Conservation (phyloP, 2,888 invertebrate species). For the Ophioninae sp. region DNA sequence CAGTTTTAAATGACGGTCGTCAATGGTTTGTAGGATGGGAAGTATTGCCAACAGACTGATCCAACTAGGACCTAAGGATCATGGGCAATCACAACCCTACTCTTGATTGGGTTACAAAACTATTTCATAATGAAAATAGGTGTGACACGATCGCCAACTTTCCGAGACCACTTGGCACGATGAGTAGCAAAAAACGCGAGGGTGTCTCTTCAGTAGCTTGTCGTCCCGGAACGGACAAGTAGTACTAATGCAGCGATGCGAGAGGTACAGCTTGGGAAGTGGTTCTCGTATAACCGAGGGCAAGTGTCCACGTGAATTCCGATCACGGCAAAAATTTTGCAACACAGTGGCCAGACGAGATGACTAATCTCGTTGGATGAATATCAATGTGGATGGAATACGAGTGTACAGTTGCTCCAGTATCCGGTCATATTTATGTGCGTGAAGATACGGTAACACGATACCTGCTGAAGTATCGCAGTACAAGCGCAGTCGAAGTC, state of each 20-base stretch:
- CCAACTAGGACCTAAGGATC: neutral
- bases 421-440: slow-evolving; percentile 34
- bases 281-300: slow-evolving; percentile 51
- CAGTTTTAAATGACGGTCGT: neutral
- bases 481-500: slow-evolving; percentile 43
- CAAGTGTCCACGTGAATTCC: slow-evolving; percentile 52
- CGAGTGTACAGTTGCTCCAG: slow-evolving; percentile 27
- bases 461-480: slow-evolving; percentile 50
- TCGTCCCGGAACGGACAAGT: slow-evolving; percentile 19
- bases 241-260: slow-evolving; percentile 37
- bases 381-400: slow-evolving; percentile 32
- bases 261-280: slow-evolving; percentile 20
- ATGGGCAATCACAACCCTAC: neutral
- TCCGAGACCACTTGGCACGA: slow-evolving; percentile 13
- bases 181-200: slow-evolving; percentile 3
- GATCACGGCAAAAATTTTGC: slow-evolving; percentile 54
- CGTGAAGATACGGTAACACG: slow-evolving; percentile 48
- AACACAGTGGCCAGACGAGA: slow-evolving; percentile 29
- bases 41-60: neutral
- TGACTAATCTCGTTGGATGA: slow-evolving; percentile 40
- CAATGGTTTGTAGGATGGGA: neutral
- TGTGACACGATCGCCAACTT: slow-evolving; percentile 12
- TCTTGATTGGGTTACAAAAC: neutral
- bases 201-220: neutral
- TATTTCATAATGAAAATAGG: neutral